Conservation (phyloP, 2,113 vertebrate species). For the Eurypyga helias region DNA sequence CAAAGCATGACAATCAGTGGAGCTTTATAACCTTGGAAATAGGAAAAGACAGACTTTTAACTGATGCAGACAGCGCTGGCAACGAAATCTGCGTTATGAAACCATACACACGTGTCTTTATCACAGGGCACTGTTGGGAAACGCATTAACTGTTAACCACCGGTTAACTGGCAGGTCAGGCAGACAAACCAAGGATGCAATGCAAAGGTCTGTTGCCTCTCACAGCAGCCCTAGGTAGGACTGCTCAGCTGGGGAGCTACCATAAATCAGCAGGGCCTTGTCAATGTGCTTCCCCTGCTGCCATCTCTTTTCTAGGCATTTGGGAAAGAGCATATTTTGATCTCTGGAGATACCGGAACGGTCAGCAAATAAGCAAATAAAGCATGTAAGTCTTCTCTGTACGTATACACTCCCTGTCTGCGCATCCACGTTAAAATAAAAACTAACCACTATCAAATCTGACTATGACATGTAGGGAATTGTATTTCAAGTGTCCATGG, state of each 20-base stretch:
- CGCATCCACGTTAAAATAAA: background rate
- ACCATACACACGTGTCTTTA: background rate
- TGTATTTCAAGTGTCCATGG: background rate
- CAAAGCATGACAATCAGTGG: background rate
- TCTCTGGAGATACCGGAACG: background rate
- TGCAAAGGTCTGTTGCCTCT: background rate
- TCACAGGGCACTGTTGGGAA: slow-evolving; percentile 7
- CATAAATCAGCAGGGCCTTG: background rate
- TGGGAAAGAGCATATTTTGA: background rate
- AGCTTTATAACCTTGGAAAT: background rate
- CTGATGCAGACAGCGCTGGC: background rate
- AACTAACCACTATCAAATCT: background rate
- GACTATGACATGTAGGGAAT: background rate
- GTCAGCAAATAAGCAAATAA: background rate
- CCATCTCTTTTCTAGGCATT: background rate
- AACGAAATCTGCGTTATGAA: slow-evolving; percentile 2
- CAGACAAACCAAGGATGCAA: slow-evolving; percentile 15
- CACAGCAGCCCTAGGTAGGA: background rate
- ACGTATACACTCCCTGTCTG: background rate
- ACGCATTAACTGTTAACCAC: slow-evolving; percentile 54
- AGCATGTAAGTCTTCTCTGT: background rate
- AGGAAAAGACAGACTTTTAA: background rate
- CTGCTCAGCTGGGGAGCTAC: background rate
- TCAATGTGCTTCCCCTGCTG: background rate
- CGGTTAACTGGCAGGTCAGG: slow-evolving; percentile 18